Evolutionary conservation across 2,113 vertebrate genomes (phyloP).

Genomic region (Mormoops blainvillei): DNA sequence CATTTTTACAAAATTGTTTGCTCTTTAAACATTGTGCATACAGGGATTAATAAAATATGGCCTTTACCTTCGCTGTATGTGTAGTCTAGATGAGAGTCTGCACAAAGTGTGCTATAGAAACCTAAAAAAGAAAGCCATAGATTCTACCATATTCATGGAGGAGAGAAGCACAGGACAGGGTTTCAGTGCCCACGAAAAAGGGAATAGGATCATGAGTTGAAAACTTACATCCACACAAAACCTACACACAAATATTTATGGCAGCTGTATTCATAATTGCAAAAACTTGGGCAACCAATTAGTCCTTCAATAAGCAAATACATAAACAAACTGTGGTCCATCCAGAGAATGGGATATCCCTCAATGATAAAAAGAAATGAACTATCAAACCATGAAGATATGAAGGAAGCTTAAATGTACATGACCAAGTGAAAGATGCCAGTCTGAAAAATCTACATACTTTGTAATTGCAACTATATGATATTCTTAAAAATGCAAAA

Average conservation of each 20-base stretch:
- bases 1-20: not conserved
- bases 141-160: not conserved
- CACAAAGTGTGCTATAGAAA: not conserved
- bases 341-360: not conserved
- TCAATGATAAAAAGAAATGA: not conserved
- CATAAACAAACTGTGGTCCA: not conserved
- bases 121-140: not conserved
- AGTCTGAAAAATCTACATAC: not conserved
- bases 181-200: not conserved
- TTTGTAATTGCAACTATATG: fast-evolving
- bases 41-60: not conserved
- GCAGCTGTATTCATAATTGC: not conserved
- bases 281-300: not conserved
- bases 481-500: not conserved
- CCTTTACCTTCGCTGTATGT: not conserved
- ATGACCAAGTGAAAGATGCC: not conserved
- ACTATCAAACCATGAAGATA: not conserved
- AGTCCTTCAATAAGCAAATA: not conserved
- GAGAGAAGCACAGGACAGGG: not conserved
- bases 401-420: not conserved
- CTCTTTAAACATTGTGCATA: not conserved
- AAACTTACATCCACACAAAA: not conserved
- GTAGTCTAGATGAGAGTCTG: not conserved
- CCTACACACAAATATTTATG: not conserved
- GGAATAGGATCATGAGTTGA: not conserved